These are phyloP conservation scores for Drosophila longiperda DNA, from an alignment of 2,888 invertebrate species.

Conservation along the genomic window DNA sequence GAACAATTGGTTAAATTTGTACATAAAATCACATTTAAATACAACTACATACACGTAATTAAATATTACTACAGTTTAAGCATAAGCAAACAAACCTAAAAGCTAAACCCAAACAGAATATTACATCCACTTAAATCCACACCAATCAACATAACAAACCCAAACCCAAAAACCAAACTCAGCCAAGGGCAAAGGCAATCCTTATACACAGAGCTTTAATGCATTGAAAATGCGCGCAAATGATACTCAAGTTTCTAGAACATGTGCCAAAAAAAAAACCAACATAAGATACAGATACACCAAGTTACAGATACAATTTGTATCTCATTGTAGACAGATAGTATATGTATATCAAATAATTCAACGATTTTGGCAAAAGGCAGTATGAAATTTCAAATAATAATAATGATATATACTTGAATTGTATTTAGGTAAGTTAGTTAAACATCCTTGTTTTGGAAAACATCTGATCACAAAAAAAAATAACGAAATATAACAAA, in stretches of 20 bases:
- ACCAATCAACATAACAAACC: conserved; percentile 10
- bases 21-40: conserved; percentile 67
- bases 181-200: conserved; percentile 44
- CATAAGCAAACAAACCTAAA: conserved; percentile 65
- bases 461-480: conserved; percentile 84
- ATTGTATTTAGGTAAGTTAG: conserved; percentile 63
- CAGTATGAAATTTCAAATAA: conserved; percentile 43
- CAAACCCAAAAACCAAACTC: conserved; percentile 8
- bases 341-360: conserved; percentile 52
- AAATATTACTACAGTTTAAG: conserved; percentile 79
- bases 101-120: conserved; percentile 47
- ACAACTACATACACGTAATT: conserved; percentile 76
- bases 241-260: conserved; percentile 59
- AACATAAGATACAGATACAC: conserved; percentile 37
- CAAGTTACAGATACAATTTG: conserved; percentile 22
- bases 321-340: conserved; percentile 28
- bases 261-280: conserved; percentile 79
- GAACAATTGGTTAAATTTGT: conserved; percentile 71
- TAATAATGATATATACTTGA: conserved; percentile 34
- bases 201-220: conserved; percentile 59
- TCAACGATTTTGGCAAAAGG: conserved; percentile 40
- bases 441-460: conserved; percentile 83
- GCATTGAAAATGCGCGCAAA: conserved; percentile 75
- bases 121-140: conserved; percentile 21
- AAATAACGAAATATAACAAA: conserved; percentile 50